Evolutionary conservation across 1,140 invertebrate species (phyloP).

Genomic region (Sitodiplosis mosellana): DNA sequence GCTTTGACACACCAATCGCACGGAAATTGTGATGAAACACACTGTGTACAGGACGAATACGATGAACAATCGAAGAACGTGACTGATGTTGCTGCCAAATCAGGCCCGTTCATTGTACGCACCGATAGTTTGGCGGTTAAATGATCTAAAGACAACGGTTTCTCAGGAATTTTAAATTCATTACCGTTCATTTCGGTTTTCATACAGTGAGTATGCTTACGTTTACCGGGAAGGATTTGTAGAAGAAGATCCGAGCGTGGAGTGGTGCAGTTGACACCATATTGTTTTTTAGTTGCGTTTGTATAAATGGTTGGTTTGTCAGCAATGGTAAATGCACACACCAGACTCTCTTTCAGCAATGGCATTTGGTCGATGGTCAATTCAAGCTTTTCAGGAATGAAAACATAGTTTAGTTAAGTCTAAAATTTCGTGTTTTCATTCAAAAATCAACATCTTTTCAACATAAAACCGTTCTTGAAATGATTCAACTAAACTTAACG

Average conservation of each 20-base stretch:
- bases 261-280: slow-evolving; percentile 85
- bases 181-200: neutral
- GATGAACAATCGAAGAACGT: slow-evolving; percentile 96
- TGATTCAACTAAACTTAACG: no score
- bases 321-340: slow-evolving; percentile 83
- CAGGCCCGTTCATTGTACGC: slow-evolving; percentile 70
- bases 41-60: slow-evolving; percentile 84
- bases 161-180: slow-evolving; percentile 8
- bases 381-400: no score
- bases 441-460: no score
- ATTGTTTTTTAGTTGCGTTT: slow-evolving; percentile 71
- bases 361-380: slow-evolving; percentile 86
- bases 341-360: slow-evolving; percentile 67
- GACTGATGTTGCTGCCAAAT: slow-evolving; percentile 91
- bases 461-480: no score
- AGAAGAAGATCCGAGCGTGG: slow-evolving; percentile 80
- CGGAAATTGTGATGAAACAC: slow-evolving; percentile 82
- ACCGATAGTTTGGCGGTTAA: slow-evolving; percentile 94
- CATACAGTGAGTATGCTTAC: slow-evolving; percentile 30
- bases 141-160: slow-evolving; percentile 55
- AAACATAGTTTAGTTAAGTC: no score
- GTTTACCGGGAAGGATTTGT: slow-evolving; percentile 73
- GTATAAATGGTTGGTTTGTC: slow-evolving; percentile 71
- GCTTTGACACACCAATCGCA: slow-evolving; percentile 96
- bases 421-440: no score